Evolutionary conservation across 92 coral and sea anemone genomes (phyloP), one percentile per base, ranked within the genome.

Genomic region (Actinostola sp.): DNA sequence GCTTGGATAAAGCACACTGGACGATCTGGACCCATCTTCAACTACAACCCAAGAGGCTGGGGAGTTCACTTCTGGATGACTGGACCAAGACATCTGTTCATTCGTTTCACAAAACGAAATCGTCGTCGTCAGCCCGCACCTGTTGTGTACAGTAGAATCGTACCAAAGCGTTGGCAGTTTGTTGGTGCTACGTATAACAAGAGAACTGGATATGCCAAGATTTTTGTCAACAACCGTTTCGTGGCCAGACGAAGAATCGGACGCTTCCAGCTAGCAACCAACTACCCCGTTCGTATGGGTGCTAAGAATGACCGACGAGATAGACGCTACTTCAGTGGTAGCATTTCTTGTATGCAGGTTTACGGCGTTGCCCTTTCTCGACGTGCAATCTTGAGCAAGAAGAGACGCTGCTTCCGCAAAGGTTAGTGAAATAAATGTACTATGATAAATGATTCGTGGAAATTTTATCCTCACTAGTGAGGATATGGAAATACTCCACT

Each of bases 1-100:
- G 65, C 65, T 19, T 58, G 65, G 65, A 58, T 58, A 4, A 17
- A 58, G 21, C 65, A 58, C 27, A 76, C 71, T 19, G 72, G 53
- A 2, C 14, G 48, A 3, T 4, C 42, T 26, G 84, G 84, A 0
- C 84, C 84, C 41, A 33, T 79, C 31, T 35, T 79, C 33, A 53
- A 79, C 73, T 87, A 87, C 59, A 77, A 54, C 77, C 84, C 84
- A 5, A 72, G 62, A 36, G 92, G 88, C 32, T 82, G 92, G 82
- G 92, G 92, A 30, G 92, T 87, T 11, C 59, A 53, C 36, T 24
- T 81, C 17, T 81, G 86, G 86, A 65, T 81, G 81, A 61, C 74
- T 2, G 67, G 75, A 28, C 86, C 81, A 34, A 77, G 82, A 4
- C 75, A 80, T 13, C 29, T 81, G 4, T 75, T 81, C 39, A 80